Percentiles rank a stretch among this genome's conserved stretches.
phyloP scores from a whole-genome alignment of 2,113 vertebrate species.

The Papio anubis region DNA sequence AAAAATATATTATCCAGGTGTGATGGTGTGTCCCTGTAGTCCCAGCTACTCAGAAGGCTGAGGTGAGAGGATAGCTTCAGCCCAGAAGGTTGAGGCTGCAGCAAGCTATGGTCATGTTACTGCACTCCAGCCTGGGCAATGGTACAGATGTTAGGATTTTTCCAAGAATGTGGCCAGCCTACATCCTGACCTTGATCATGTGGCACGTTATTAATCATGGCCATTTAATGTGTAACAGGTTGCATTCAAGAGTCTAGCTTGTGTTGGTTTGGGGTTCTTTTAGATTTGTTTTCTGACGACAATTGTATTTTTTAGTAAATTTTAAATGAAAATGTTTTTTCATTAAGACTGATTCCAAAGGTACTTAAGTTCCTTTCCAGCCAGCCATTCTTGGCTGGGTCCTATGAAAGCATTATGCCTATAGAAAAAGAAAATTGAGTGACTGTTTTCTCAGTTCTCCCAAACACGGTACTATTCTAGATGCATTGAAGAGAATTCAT shows the following conservation, averaged over 20 bases:
- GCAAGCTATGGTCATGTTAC: too few species aligned
- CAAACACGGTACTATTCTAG: neutral
- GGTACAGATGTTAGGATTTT: neutral
- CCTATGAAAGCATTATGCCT: neutral
- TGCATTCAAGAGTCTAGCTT: neutral
- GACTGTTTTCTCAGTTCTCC: neutral
- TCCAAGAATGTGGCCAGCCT: neutral
- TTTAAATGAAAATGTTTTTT: neutral
- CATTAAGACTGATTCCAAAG: neutral
- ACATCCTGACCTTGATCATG: neutral
- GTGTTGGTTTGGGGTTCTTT: slow-evolving; percentile 9
- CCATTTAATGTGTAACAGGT: neutral
- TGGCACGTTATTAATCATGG: neutral
- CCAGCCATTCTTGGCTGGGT: neutral
- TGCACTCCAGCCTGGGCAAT: neutral
- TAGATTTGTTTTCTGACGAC: neutral
- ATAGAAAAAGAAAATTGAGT: neutral
- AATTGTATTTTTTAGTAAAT: slow-evolving; percentile 15
- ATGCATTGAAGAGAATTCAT: neutral
- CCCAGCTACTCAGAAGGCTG: too few species aligned
- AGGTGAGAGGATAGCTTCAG: too few species aligned
- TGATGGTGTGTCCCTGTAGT: too few species aligned
- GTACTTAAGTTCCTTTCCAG: slow-evolving; percentile 34
- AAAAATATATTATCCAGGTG: too few species aligned
- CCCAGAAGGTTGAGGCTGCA: too few species aligned